phyloP scores from a whole-genome alignment of 2,888 invertebrate species.

The Netelia virgata region DNA sequence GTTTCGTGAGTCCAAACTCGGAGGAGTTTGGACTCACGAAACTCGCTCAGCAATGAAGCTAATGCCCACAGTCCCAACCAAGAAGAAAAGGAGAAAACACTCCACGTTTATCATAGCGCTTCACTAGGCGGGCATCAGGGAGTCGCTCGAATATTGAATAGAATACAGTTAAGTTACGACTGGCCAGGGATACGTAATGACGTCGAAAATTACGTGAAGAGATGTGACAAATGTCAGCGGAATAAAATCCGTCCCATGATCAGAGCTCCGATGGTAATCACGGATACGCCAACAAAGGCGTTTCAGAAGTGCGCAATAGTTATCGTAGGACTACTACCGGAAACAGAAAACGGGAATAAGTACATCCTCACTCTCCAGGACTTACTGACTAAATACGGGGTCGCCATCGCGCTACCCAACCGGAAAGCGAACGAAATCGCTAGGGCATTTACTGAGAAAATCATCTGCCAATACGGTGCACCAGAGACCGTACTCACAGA shows the following conservation, averaged over 20 bases:
- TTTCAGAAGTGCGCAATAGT: neutral
- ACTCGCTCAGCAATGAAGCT: no score
- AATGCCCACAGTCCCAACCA: neutral
- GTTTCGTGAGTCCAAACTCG: no score
- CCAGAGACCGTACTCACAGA: neutral
- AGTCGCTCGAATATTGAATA: no score
- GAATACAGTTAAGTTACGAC: neutral
- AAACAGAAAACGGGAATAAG: neutral
- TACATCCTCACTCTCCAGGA: neutral
- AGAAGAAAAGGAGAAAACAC: neutral
- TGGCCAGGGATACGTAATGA: neutral
- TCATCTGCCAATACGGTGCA: neutral
- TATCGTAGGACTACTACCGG: neutral
- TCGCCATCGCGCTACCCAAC: constrained; percentile 24
- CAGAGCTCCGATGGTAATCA: neutral
- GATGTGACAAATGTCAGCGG: neutral
- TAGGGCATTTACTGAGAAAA: neutral
- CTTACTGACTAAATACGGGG: neutral
- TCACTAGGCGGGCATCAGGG: no score
- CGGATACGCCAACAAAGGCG: neutral
- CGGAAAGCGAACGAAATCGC: constrained; percentile 5
- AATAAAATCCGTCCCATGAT: neutral
- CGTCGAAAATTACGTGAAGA: neutral
- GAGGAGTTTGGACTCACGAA: neutral
- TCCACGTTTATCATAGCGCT: no score